phyloP scores from a whole-genome alignment of 2,113 vertebrate species.

The Crotalus horridus region DNA sequence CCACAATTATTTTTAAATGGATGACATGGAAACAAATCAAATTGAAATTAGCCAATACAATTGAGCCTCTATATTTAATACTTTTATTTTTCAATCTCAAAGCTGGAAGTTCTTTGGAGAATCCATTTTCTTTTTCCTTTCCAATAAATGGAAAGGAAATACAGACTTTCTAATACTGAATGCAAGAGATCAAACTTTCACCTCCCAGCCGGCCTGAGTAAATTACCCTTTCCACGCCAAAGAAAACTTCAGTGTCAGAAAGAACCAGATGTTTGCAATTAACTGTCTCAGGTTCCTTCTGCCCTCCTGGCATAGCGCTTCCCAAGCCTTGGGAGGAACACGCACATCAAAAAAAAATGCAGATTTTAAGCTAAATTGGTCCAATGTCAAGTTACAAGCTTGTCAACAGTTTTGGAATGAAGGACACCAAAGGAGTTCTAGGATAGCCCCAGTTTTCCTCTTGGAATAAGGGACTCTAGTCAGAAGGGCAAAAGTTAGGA shows the following conservation, averaged over 20 bases:
- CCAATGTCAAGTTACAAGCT: background rate
- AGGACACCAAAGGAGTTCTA: background rate
- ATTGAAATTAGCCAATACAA: background rate
- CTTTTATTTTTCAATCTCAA: background rate
- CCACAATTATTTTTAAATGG: background rate
- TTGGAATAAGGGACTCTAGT: background rate
- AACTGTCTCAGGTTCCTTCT: conserved; percentile 8
- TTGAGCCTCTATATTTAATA: background rate
- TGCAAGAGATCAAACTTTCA: background rate
- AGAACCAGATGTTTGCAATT: conserved; percentile 32
- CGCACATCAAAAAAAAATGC: background rate
- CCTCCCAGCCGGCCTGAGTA: background rate
- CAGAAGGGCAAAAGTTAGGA: conserved; percentile 1
- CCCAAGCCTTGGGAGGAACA: background rate
- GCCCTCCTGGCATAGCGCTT: conserved; percentile 21
- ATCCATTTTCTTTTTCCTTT: conserved; percentile 10
- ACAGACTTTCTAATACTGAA: conserved; percentile 1
- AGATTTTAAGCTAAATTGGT: background rate
- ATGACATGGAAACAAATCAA: background rate
- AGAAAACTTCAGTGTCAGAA: background rate
- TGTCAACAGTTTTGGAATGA: conserved; percentile 14
- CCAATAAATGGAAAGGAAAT: conserved; percentile 3
- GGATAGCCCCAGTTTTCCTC: background rate
- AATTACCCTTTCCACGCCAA: background rate
- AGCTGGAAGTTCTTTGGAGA: background rate